phyloP scores from a whole-genome alignment of 1,140 invertebrate species.

The Pemphigus obesinymphae region DNA sequence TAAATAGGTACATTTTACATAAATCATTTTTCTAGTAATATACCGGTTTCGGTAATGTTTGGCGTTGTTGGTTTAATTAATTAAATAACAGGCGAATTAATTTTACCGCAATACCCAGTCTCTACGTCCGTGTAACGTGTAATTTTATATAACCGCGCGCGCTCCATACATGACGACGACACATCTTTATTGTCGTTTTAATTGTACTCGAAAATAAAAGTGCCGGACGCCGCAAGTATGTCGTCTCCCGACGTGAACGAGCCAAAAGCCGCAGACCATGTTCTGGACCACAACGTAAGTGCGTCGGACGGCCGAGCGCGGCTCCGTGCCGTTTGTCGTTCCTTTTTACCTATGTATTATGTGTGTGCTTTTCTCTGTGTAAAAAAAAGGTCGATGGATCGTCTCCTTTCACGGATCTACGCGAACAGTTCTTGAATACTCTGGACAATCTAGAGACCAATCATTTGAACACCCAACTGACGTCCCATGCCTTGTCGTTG shows the following conservation, averaged over 20 bases:
- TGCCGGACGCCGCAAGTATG: neutral
- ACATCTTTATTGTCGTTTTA: neutral
- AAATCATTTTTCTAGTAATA: too few relatives aligned
- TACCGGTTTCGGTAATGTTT: neutral
- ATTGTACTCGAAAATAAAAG: neutral
- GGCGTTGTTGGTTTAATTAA: neutral
- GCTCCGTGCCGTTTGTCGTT: too few relatives aligned
- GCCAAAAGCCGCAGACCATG: neutral
- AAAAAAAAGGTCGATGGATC: neutral
- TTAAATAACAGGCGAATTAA: too few relatives aligned
- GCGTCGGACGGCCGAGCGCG: neutral
- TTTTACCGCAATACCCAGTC: neutral
- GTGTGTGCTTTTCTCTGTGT: neutral
- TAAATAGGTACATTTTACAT: neutral
- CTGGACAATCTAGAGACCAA: conserved; percentile 10
- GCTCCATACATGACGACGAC: neutral
- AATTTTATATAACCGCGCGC: neutral
- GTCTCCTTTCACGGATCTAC: neutral
- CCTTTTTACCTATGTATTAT: neutral
- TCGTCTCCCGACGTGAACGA: neutral
- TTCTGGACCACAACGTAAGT: conserved; percentile 9
- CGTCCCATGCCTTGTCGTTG: neutral
- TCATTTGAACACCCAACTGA: neutral
- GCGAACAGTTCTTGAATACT: neutral
- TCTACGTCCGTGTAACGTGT: neutral